A percentile compares a stretch with the other conserved stretches of the same genome.
Evolutionary conservation across 2,797 vertebrate genomes (phyloP).

Genomic region (Petrocephalus schoutedeni): DNA sequence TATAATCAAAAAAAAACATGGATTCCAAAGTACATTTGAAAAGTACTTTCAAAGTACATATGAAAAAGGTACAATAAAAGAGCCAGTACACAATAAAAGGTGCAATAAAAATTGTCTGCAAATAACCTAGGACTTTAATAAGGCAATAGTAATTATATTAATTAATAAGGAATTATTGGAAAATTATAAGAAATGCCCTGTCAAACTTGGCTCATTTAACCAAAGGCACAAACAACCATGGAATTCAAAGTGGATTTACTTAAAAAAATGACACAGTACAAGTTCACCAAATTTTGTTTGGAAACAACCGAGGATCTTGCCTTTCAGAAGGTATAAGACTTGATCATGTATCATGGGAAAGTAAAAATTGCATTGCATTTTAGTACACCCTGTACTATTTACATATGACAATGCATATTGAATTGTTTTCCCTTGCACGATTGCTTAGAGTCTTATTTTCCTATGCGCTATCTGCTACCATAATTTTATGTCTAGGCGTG

Average conservation of each 20-base stretch:
- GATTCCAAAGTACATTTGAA: no score
- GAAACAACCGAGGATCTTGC: not conserved
- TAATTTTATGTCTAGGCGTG: not conserved
- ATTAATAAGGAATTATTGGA: no score
- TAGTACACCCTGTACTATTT: not conserved
- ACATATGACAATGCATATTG: not conserved
- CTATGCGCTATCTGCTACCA: not conserved
- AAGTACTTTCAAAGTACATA: no score
- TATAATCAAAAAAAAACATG: no score
- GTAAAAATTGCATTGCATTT: not conserved
- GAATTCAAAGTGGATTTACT: not conserved
- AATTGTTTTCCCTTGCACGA: no score
- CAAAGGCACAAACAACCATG: no score
- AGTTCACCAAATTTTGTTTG: not conserved
- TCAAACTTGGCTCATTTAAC: no score
- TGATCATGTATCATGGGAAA: not conserved
- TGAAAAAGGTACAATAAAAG: no score
- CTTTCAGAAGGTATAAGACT: not conserved
- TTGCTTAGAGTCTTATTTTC: not conserved
- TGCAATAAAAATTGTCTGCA: not conserved
- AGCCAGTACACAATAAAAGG: no score
- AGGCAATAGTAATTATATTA: no score
- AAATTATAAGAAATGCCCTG: no score
- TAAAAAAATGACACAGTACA: not conserved
- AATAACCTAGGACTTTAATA: no score